Base-by-base conservation (phyloP, 2,113 vertebrate species). In the Ifrita kowaldi region DNA sequence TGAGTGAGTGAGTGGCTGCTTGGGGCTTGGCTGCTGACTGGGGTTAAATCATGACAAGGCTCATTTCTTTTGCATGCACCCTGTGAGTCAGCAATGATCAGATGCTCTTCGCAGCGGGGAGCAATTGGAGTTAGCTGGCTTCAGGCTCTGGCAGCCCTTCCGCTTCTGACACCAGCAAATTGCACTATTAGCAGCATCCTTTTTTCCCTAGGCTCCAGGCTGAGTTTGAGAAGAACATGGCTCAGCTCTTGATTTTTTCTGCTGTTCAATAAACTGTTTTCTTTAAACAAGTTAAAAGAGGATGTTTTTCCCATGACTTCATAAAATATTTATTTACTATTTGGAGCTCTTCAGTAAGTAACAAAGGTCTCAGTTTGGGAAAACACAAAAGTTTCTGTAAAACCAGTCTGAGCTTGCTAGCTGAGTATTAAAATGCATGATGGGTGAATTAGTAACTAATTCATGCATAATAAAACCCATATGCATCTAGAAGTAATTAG, bases 371-470 rank as follows among this genome's bases (percentile, higher is more conserved):
- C 35, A 62, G 22, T 75, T 65, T 91, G 64, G 50, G 17, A 88
- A 90, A 86, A 77, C 59, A 53, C 30, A 74, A 60, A 92, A 82
- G 30, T 91, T 91, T 85, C 52, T 90, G 46, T 64, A 92, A 97
- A 92, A 84, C 53, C 11, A 89, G 62, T 76, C 68, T 71, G 37
- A 67, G 18, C 41, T 78, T 92, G 7, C 64, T 70, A 62, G 50
- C 37, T 68, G 39, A 82, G 53, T 94, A 82, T 87, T 87, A 89
- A 82, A 84, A 71, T 21, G 4, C 49, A 71, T 32, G n/a, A 41
- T 60, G 69, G 23, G 23, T 76, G 60, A 81, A 75, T 87, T 92
- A 82, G 77, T 87, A 68, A 84, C 73, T 87, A 95, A 93, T 92
- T 89, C 8, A 68, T 71, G 46, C 69, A 49, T 59, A 52, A 70